Evolutionary conservation across 2,888 invertebrate species (phyloP), one percentile per base, ranked within the genome.

Genomic region (Endomychus coccineus): DNA sequence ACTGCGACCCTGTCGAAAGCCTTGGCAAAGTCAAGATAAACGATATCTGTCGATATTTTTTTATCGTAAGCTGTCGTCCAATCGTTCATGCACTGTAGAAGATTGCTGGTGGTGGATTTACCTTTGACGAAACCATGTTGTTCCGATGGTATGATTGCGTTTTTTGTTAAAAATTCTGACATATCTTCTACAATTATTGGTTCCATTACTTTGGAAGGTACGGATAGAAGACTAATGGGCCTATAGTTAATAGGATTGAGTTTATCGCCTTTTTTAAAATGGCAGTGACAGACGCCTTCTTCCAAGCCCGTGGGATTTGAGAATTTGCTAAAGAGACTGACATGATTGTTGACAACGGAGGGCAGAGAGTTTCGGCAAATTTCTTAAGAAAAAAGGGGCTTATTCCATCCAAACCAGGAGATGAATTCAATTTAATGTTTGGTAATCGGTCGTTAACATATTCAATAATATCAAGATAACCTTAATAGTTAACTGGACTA

Each of bases 111-210:
- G 11, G 24, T 33, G 11, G 33, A 33, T 7, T 16, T 14, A 15
- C 33, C 33, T 11, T n/a, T 14, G 7, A 33, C 15, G 23, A 33
- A 33, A 14, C 33, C 24, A 24, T 33, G 33, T 15, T 33, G 33
- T 10, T 24, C 5, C 10, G 23, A 10, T 7, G 33, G 33, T 16
- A 33, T 23, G 11, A 32, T 14, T 15, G 14, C 5, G 16, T 30
- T 2, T 17, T 4, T 10, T 16, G 19, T 10, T 3, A 30, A 15
- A 23, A 32, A 32, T 13, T 22, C 14, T 2, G 32, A 14, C 32
- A 32, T 32, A 3, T 32, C 23, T 15, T 32, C 32, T 4, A 16
- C 22, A 23, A 32, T 32, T 21, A 32, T 32, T 21, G 23, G 10
- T 23, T 32, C 32, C 32, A 32, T 32, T 14, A 32, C 2, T 23